A percentile compares a stretch with the other conserved stretches of the same genome.
Evolutionary conservation across 1,140 invertebrate genomes (phyloP).

Genomic region (Amphibalanus amphitrite): DNA sequence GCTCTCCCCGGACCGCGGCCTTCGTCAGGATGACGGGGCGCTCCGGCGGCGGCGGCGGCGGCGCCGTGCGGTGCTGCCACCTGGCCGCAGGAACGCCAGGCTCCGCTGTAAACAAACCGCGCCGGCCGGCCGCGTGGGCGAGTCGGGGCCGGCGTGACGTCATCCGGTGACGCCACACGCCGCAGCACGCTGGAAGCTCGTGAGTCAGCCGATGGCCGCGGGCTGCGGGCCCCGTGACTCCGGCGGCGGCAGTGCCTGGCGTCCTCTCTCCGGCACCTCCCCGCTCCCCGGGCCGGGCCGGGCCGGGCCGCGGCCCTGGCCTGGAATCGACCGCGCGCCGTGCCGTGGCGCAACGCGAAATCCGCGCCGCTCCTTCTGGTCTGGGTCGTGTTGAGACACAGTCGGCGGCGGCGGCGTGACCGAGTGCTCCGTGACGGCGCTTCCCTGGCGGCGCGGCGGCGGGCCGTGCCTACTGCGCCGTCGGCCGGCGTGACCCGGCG

Average conservation of each 20-base stretch:
- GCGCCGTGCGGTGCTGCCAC: neutral
- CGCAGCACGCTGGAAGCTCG: neutral
- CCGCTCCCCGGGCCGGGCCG: no score
- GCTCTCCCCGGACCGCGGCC: no score
- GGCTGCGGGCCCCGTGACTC: neutral
- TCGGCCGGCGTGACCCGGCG: neutral
- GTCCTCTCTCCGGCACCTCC: no score
- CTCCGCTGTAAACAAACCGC: neutral
- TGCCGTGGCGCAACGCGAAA: neutral
- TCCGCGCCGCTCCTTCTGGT: neutral
- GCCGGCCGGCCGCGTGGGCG: neutral
- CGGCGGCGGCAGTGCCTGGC: no score
- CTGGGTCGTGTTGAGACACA: neutral
- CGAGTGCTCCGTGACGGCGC: no score
- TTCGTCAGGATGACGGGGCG: no score
- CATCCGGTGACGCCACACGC: neutral
- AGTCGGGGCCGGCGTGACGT: neutral
- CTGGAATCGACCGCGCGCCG: neutral
- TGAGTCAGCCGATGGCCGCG: neutral
- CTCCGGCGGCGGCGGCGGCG: no score
- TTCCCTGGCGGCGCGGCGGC: no score
- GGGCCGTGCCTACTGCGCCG: neutral
- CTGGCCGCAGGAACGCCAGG: neutral
- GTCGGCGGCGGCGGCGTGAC: no score
- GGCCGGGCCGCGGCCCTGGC: neutral